These are phyloP conservation scores for Bolinopsis microptera DNA, from an alignment of 37 sponge, comb jelly and placozoan genomes.

Conservation along the genomic window DNA sequence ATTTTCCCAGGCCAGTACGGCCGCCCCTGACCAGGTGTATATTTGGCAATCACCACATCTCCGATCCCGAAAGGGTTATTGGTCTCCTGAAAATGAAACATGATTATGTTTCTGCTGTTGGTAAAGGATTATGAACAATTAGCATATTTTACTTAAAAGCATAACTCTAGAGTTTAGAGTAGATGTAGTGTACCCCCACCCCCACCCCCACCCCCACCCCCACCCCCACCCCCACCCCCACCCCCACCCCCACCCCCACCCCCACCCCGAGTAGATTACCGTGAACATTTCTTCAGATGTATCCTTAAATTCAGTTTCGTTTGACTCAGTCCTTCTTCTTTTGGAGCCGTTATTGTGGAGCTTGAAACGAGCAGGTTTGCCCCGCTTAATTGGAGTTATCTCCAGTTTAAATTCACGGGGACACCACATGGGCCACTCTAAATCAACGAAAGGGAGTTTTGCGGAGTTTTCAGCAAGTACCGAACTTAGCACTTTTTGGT, in stretches of 20 bases:
- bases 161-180: no score
- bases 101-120: neutral
- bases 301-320: neutral
- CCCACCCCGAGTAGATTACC: no score
- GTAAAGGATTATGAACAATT: no score
- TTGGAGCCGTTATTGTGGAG: neutral
- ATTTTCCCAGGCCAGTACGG: conserved; percentile 45
- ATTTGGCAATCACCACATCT: conserved; percentile 50
- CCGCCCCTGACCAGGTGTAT: neutral
- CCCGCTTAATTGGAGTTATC: neutral
- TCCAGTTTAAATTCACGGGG: conserved; percentile 7
- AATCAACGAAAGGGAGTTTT: neutral
- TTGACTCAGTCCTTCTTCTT: neutral
- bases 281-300: neutral
- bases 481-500: neutral
- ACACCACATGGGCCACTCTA: conserved; percentile 62
- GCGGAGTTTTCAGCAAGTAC: neutral
- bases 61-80: conserved; percentile 54
- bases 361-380: conserved; percentile 28
- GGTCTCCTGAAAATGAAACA: neutral
- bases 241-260: no score
- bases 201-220: no score
- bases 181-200: no score
- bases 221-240: no score
- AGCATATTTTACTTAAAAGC: no score